Evolutionary conservation across 1,140 invertebrate genomes (phyloP), one percentile per base, ranked within the genome.

Genomic region (Drosophila simulans): DNA sequence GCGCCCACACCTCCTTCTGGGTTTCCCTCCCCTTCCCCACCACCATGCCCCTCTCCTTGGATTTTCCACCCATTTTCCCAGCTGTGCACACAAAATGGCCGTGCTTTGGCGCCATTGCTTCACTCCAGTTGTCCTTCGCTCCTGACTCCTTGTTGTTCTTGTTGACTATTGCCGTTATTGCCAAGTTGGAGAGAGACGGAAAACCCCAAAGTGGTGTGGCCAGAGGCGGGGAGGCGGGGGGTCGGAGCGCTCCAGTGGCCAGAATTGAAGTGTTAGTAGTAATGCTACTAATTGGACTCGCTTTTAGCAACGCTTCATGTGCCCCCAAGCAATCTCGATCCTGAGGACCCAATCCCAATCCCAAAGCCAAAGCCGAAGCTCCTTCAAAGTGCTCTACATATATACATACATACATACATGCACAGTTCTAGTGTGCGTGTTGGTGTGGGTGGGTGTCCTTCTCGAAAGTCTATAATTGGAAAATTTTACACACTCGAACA

Each of bases 261-360:
- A 83, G 77, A 80, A 89, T 89, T 89, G 84, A 89, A 89, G 84
- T 89, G 84, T 89, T 89, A 84, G 84, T 89, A 89, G 85, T 89
- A 89, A 90, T 89, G 84, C 84, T 89, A 89, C 84, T 89, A 89
- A 89, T 89, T 89, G 84, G 84, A 89, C 84, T 84, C 84, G 84
- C 84, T 89, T 89, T 88, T 88, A 89, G 84, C 84, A 79, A 73
- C 66, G 79, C 71, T 73, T 72, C 83, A 64, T 80, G 55, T 66
- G 64, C 53, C 66, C 68, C 72, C 71, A 58, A 69, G 70, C 69
- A 74, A 49, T 37, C 25, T 35, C 53, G 53, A 55, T 55, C 53
- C 52, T 35, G 15, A 54, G 15, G 39, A 25, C 52, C 53, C 20
- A 37, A 22, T 20, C 49, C 27, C 22, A 48, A 48, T 45, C 27